Base-by-base conservation (phyloP, 2,888 invertebrate species). In the Miltochrista miniata region DNA sequence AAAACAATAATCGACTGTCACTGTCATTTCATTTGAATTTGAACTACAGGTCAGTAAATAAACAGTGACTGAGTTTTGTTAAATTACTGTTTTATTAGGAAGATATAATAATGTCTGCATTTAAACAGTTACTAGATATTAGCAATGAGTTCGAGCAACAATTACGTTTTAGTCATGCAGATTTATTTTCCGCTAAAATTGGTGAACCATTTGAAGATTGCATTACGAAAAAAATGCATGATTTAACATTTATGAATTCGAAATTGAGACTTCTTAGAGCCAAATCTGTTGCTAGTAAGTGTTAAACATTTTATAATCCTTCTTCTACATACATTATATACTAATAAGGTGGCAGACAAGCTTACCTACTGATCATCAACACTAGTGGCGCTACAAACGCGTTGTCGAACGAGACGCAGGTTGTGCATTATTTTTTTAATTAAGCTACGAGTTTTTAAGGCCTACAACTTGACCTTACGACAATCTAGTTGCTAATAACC, bases 211-310 rank as follows among this genome's bases (percentile, higher is more conserved):
- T 80, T 18, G 87, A 89, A 68, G 80, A 85, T 31, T 59, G 53
- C 0, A 48, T 89, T 8, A 45, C 66, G 0, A 84, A 85, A 46
- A 87, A 83, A 64, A 52, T 81, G 12, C 69, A 72, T 13, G 83
- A 85, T 64, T 56, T 86, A 33, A 64, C 68, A 1, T 59, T 89
- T 7, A 75, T 77, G 49, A 79, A 76, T 1, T 79, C 88, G 0
- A 90, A 90, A 75, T 58, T 86, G 9, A 81, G 80, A 42, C 66
- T 90, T 15, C 64, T 90, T 40, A 76, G 74, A 31, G 90, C 85
- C 0, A 85, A 83, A 59, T 57, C 77, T 34, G 11, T 76, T 38
- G 67, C 83, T 13, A 58, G 90, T 89, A 64, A 79, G 81, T 79
- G 0, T 46, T 4, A 4, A n/a, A 18, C 11, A 7, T 15, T 41